Evolutionary conservation across 2,888 invertebrate genomes (phyloP), one percentile per base, ranked within the genome.

Genomic region (Hylaea fasciaria): DNA sequence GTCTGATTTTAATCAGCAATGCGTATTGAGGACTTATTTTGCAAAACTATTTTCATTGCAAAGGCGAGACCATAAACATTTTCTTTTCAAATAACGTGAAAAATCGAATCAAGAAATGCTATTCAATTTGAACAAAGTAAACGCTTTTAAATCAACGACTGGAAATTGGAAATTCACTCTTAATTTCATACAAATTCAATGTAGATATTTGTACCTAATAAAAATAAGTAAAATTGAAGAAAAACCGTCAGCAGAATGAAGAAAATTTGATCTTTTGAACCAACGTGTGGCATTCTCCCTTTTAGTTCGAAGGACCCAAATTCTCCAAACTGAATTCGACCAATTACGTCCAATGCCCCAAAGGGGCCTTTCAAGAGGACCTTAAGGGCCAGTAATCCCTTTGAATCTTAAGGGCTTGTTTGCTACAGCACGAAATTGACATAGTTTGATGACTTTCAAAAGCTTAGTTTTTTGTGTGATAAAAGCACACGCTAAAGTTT

Each of bases 1-100:
- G 58, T 43, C 58, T 46, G 46, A 62, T 65, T 43, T 22, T 53
- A 57, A 62, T 62, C 61, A 62, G 61, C 56, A 60, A 50, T 46
- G 54, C 53, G 17, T 53, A 53, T 50, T 29, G 40, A 44, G 16
- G 12, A 41, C 46, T 51, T 49, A 47, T 62, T 57, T 51, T 37
- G 13, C 11, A 22, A 56, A 56, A 62, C 56, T 62, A 57, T 48
- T 56, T 44, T 55, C 41, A 37, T 32, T 35, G 22, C 13, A 37
- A 16, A 55, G 11, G 16, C 32, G 48, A 13, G 40, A 44, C 13
- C 0, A 29, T 45, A 2, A 41, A 29, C 22, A 50, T 29, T 52
- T 28, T 28, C 41, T 43, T 12, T 40, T 35, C 3, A 35, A 35
- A 35, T 16, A 14, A 13, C 29, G 35, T 8, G 32, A 17, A 43